Conservation (phyloP, 2,113 vertebrate species). For the Gyps fulvus region DNA sequence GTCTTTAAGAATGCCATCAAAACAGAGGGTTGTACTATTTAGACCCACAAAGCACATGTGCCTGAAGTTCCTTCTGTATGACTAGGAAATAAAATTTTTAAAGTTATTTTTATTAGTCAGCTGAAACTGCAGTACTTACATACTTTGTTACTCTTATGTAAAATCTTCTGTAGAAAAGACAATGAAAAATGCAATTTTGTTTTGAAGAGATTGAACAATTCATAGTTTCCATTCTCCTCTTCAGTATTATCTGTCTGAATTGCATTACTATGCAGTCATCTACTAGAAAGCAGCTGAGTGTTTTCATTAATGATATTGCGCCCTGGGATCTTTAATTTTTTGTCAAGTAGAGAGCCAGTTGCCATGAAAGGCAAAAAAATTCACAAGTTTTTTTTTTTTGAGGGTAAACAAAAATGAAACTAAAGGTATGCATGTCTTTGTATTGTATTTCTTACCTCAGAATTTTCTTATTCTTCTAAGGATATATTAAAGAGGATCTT, state of each 20-base stretch:
- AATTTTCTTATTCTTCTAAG: constrained; percentile 65
- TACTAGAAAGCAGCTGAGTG: neutral
- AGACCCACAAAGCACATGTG: neutral
- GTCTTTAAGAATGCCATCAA: neutral
- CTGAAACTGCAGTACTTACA: neutral
- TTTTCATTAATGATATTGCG: neutral
- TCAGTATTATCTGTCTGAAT: neutral
- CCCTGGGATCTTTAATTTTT: neutral
- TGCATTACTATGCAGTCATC: neutral
- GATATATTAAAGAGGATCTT: constrained; percentile 91
- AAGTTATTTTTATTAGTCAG: neutral
- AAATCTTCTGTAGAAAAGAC: neutral
- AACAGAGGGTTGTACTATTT: neutral
- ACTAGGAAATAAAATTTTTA: neutral
- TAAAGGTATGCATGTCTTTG: neutral
- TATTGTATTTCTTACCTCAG: neutral
- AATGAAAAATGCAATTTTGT: neutral
- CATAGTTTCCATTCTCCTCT: neutral
- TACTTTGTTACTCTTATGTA: neutral
- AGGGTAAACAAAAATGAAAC: neutral
- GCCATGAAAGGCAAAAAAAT: neutral
- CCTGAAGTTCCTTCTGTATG: neutral
- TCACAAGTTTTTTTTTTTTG: neutral
- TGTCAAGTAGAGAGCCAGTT: neutral
- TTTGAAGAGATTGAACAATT: neutral